Conservation (phyloP, 2,797 vertebrate species). For the Hozukius guyotensis region DNA sequence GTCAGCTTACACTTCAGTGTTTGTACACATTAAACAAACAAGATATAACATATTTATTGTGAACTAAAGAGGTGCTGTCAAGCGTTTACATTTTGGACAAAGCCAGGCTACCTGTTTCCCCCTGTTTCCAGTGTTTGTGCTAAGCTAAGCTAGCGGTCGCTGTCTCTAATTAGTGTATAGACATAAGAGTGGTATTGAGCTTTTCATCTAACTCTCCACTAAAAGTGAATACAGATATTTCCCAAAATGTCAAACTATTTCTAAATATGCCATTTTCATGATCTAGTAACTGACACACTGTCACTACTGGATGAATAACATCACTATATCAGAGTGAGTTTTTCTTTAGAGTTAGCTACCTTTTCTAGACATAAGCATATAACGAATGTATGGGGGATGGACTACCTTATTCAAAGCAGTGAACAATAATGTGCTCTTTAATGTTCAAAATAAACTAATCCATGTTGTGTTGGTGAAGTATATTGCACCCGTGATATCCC, state of each 20-base stretch:
- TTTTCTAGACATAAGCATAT: neutral
- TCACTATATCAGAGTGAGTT: neutral
- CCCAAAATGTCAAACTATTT: too few relatives aligned
- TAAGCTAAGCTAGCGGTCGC: neutral
- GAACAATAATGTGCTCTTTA: neutral
- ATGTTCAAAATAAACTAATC: conserved; percentile 2
- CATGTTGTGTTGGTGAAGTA: conserved; percentile 19
- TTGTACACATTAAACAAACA: neutral
- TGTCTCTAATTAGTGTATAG: neutral
- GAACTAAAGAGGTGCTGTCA: neutral
- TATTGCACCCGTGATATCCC: conserved; percentile 4
- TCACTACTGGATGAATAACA: neutral
- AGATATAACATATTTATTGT: neutral
- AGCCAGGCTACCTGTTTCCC: neutral
- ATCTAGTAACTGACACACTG: neutral
- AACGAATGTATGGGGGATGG: neutral
- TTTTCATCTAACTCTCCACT: neutral
- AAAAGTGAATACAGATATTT: neutral
- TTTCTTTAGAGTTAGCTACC: neutral
- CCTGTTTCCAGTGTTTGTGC: neutral
- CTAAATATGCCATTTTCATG: neutral
- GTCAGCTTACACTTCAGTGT: neutral
- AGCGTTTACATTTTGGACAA: neutral
- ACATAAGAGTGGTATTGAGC: neutral
- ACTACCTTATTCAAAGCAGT: neutral